Evolutionary conservation across 2,113 vertebrate species (phyloP).

Genomic region (Aldabrachelys gigantea): DNA sequence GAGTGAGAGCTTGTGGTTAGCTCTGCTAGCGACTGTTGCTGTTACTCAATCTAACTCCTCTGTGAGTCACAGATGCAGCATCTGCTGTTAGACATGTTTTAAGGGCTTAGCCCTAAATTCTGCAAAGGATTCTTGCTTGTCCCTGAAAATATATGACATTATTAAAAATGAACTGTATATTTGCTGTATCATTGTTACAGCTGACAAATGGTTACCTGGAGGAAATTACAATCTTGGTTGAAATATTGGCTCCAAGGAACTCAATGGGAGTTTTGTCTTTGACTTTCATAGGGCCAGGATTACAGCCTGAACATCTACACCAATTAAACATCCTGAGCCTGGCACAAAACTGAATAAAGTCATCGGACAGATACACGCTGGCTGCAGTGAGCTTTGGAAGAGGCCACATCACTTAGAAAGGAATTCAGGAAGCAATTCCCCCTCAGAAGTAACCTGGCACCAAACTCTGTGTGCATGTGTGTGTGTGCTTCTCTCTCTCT

Average conservation of each 20-base stretch:
- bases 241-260: background rate
- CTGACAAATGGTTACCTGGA: background rate
- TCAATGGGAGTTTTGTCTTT: too few relatives aligned
- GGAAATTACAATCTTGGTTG: background rate
- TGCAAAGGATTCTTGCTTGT: background rate
- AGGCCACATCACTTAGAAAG: too few relatives aligned
- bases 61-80: background rate
- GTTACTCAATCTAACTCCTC: background rate
- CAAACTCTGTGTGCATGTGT: too few relatives aligned
- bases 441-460: too few relatives aligned
- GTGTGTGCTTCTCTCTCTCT: too few relatives aligned
- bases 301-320: too few relatives aligned
- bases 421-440: background rate
- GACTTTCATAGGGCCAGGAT: too few relatives aligned
- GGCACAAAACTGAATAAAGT: too few relatives aligned
- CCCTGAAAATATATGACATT: too few relatives aligned
- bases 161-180: background rate
- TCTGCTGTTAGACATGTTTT: background rate
- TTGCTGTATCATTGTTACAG: background rate
- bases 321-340: too few relatives aligned
- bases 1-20: background rate
- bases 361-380: too few relatives aligned
- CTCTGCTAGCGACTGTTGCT: rapidly evolving
- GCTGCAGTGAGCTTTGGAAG: too few relatives aligned
- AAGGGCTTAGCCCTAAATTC: background rate